Base-by-base conservation (phyloP, 2,797 vertebrate genomes). In the Chelon auratus region DNA sequence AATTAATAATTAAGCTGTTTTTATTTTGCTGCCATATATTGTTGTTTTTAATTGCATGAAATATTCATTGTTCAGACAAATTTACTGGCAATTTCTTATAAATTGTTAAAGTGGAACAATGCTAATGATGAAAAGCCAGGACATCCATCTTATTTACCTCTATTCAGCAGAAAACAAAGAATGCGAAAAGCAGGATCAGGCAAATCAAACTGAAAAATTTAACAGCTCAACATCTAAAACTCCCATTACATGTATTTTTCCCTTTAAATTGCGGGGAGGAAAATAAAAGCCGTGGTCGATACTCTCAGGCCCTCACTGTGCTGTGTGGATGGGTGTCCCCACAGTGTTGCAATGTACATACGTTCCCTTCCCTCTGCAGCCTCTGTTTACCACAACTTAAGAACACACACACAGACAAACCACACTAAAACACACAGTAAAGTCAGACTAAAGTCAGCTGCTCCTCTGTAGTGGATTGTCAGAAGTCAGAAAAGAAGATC, bases 1-100 rank as follows among this genome's bases (percentile, higher is more conserved):
- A 87, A 94, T 95, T 93, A 95, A 95, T 95, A 92, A 95, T 95
- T 94, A 94, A 95, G 90, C 91, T 93, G 94, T 94, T 94, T 94
- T 92, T 94, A 94, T 95, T 94, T 52, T 95, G 89, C 88, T 83
- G 92, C 91, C 22, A 78, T 88, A 95, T 94, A 95, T 93, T 95
- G 94, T 95, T 94, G 91, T 95, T 95, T 91, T 93, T 94, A 94
- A 93, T 93, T 90, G 89, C 91, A 94, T 95, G 79, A 95, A 95
- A 94, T 93, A 95, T 95, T 94, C 77, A 95, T 93, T 79, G 87
- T 83, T 88, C 87, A 71, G 90, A 94, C 91, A 95, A 94, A 93
- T 93, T 93, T 93, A 89, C 87, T 90, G 91, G 87, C 87, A 90
- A 93, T 92, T 90, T 91, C 91, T 92, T 94, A 94, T 95, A 95